Base-by-base conservation (phyloP, 2,113 vertebrate species). In the Neodontobutis hainanensis region DNA sequence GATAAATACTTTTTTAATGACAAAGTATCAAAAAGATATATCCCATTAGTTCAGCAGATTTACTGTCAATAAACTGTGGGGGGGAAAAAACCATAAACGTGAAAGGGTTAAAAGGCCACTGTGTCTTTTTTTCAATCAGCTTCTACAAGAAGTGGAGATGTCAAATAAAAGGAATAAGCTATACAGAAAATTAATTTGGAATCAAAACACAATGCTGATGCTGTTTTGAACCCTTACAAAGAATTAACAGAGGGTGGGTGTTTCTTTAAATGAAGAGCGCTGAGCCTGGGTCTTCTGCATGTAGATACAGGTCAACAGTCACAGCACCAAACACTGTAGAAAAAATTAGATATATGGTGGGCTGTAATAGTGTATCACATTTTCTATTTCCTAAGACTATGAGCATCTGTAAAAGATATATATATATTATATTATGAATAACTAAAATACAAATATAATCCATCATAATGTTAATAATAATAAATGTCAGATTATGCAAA, bases 281-380 rank as follows among this genome's bases (percentile, higher is more conserved):
- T 35, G 12, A 38, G 49, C 19, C 14, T n/a, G 16, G 67, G 35
- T 65, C 47, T 11, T 67, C 68, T 79, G 42, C 58, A 27, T 68
- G 59, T 68, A 53, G 84, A 35, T 43, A 3, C 64, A 7, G 61
- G 57, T 6, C 45, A 40, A 50, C 66, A 50, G 59, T 15, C 12
- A 62, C 42, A 68, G 53, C 55, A n/a, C 72, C 57, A 9, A 32
- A 51, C 72, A 40, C 87, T 89, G 84, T 64, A 70, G 73, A 73
- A 75, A 9, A 65, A 85, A 73, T 19, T 3, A 74, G 53, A 78
- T 27, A 27, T 27, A 27, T 27, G 19, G 19, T 9, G 2, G 47
- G 59, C 32, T 51, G 36, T 66, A 27, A 27, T 27, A 27, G 19
- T 27, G 35, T 42, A 40, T 5, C 5, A 1, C 9, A 51, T 12